Evolutionary conservation across 2,113 vertebrate species (phyloP).

Genomic region (Agapornis roseicollis): DNA sequence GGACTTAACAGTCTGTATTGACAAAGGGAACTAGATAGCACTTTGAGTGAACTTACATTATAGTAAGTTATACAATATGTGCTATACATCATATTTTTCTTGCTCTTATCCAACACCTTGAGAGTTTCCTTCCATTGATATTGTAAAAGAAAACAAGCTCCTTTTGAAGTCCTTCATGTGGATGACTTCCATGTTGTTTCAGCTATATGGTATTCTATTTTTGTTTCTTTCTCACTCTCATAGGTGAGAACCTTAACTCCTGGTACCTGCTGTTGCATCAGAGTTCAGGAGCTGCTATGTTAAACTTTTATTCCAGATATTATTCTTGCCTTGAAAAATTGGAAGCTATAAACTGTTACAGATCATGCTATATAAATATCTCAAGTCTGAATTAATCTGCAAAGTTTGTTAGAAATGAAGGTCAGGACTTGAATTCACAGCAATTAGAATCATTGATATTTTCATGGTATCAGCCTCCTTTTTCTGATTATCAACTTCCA

Average conservation of each 20-base stretch:
- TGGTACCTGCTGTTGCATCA: background rate
- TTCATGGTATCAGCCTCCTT: constrained; percentile 47
- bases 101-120: background rate
- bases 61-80: accelerated
- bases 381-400: constrained; percentile 56
- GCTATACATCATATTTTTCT: background rate
- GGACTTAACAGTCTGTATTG: accelerated
- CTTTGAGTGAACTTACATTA: background rate
- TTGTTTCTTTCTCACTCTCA: background rate
- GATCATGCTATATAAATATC: background rate
- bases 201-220: background rate
- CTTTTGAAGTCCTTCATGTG: background rate
- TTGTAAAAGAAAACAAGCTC: background rate
- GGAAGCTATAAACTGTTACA: background rate
- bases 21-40: accelerated
- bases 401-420: constrained; percentile 60
- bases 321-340: background rate
- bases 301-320: background rate
- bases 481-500: constrained; percentile 49
- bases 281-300: background rate
- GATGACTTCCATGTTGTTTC: background rate
- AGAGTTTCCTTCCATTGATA: background rate
- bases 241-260: background rate
- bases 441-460: constrained; percentile 57
- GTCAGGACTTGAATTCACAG: constrained; percentile 45